phyloP scores from a whole-genome alignment of 2,113 vertebrate species.

The Xyliphius kryptos region DNA sequence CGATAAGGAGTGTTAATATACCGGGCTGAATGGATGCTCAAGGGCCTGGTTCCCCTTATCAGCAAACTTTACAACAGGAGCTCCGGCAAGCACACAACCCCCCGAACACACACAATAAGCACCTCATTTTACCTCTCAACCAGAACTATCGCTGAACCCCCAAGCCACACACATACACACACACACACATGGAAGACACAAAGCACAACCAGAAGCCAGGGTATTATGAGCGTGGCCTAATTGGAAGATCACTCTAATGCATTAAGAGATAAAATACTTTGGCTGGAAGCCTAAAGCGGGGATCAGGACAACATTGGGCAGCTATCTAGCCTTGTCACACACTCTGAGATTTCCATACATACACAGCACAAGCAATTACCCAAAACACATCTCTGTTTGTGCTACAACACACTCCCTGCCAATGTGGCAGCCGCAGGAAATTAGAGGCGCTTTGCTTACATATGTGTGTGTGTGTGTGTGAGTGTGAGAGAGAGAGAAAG shows the following conservation, averaged over 20 bases:
- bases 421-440: conserved; percentile 64
- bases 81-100: conserved; percentile 89
- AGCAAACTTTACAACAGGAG: conserved; percentile 99
- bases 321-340: conserved; percentile 99
- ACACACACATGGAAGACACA: conserved; percentile 41
- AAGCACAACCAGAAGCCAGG: conserved; percentile 87
- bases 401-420: conserved; percentile 76
- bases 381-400: conserved; percentile 95
- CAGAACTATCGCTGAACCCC: conserved; percentile 89
- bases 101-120: conserved; percentile 97
- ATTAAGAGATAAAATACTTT: conserved; percentile 99
- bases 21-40: conserved; percentile 99
- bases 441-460: conserved; percentile 54
- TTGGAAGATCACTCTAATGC: conserved; percentile 99
- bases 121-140: conserved; percentile 99
- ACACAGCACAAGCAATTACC: conserved; percentile 90
- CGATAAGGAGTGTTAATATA: conserved; percentile 99
- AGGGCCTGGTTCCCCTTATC: conserved; percentile 99
- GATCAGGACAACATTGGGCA: conserved; percentile 96
- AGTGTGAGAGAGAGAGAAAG: no score
- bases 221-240: conserved; percentile 98
- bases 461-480: conserved; percentile 31
- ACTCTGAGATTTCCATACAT: conserved; percentile 99
- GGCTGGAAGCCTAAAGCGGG: conserved; percentile 96
- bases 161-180: conserved; percentile 39